Percentiles rank a stretch among this genome's conserved stretches.
Conservation (phyloP, 2,113 vertebrate species). For the Microtus montanus region DNA sequence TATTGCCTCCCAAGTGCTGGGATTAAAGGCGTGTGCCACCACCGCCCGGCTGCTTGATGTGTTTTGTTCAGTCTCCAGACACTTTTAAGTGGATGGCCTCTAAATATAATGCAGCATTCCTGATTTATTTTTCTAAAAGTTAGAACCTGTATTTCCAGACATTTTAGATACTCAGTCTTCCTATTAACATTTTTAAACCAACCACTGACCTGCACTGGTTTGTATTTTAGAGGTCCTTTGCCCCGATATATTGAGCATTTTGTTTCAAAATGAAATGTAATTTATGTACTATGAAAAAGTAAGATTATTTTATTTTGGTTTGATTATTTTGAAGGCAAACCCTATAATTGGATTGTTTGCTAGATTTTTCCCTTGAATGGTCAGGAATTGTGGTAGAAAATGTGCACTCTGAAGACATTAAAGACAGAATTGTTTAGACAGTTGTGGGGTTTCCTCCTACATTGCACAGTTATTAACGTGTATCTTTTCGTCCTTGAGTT, state of each 20-base stretch:
- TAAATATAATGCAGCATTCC: neutral
- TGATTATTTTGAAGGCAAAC: neutral
- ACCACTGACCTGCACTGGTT: neutral
- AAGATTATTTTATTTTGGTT: neutral
- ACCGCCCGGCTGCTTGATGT: neutral
- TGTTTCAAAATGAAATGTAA: slow-evolving; percentile 52
- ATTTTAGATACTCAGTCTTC: neutral
- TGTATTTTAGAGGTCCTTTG: slow-evolving; percentile 27
- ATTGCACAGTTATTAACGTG: neutral
- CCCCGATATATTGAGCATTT: neutral
- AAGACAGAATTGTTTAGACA: slow-evolving; percentile 26
- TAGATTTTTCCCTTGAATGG: slow-evolving; percentile 47
- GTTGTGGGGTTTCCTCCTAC: neutral
- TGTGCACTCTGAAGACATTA: neutral
- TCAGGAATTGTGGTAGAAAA: neutral
- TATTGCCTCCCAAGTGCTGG: too few relatives aligned
- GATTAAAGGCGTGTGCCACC: too few relatives aligned
- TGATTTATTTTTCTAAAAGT: neutral
- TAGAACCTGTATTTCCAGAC: neutral
- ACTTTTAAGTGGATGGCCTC: neutral
- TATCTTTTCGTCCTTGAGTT: slow-evolving; percentile 27
- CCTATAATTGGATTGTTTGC: slow-evolving; percentile 19
- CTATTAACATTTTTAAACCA: slow-evolving; percentile 4
- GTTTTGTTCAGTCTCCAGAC: slow-evolving; percentile 26
- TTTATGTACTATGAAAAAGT: neutral